Base-by-base conservation (phyloP, 2,797 vertebrate species). In the Acanthurus tractus region DNA sequence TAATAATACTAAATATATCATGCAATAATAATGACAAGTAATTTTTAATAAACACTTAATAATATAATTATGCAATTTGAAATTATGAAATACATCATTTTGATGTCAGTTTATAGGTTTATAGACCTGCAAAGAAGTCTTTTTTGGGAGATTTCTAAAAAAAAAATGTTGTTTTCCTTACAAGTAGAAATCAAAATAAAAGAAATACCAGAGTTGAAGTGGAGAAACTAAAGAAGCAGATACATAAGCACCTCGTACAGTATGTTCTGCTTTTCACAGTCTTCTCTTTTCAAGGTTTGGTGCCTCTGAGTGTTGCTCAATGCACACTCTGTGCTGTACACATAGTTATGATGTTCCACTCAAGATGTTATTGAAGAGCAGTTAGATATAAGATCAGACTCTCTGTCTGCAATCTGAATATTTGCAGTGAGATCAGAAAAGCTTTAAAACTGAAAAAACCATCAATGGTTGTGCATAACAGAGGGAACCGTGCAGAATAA, bases 291-390 rank as follows among this genome's bases (percentile, higher is more conserved):
- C 25, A 57, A 75, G 55, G 56, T 25, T 56, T 1, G 12, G 14
- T 42, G 55, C 65, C 20, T 57, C 45, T n/a, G 45, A 66, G 45
- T 36, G 65, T 62, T 20, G 15, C 48, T 62, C 55, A 53, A 9
- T 70, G n/a, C 23, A 8, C 56, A 42, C 25, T 7, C 63, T 22
- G 14, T 63, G 18, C 29, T 68, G 18, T 17, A 81, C 25, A 66
- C 54, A 49, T 48, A 40, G 63, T 59, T 73, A 25, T 49, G 49
- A 44, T 69, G 48, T 68, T 69, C 57, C 36, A 69, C 34, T 73
- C 15, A n/a, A 42, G 42, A 15, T 50, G 20, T 64, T 49, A 55
- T 38, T 59, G 40, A 63, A 63, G 53, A 68, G 55, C 45, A 18
- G 46, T 77, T 54, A 20, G 38, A 40, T 68, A 53, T 29, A 13